phyloP scores from a whole-genome alignment of 2,888 invertebrate species.

The Synergus umbraculus region DNA sequence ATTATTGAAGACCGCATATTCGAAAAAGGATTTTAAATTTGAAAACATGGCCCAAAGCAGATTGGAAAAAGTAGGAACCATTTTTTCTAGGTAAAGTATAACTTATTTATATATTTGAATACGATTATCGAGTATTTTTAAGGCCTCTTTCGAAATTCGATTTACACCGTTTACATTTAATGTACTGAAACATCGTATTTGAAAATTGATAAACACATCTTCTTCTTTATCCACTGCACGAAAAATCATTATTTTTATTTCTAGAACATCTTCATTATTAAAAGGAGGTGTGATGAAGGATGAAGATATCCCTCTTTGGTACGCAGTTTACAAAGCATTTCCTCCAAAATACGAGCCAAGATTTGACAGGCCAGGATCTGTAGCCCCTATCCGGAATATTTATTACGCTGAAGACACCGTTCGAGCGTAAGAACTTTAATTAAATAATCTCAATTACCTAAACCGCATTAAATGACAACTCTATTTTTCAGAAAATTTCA shows the following conservation, averaged over 20 bases:
- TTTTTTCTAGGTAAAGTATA: constrained; percentile 68
- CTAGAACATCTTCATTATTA: constrained; percentile 88
- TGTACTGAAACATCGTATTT: not conserved
- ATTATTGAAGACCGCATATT: not conserved
- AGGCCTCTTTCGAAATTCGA: not conserved
- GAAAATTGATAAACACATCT: not conserved
- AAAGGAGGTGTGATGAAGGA: constrained; percentile 87
- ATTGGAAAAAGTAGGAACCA: constrained; percentile 72
- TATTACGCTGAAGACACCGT: constrained; percentile 91
- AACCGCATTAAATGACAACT: not conserved
- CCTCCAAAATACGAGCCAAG: constrained; percentile 92
- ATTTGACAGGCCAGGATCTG: constrained; percentile 84
- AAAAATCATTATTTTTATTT: constrained; percentile 59
- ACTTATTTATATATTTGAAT: not conserved
- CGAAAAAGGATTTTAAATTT: not conserved
- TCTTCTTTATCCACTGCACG: not conserved
- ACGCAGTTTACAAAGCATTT: constrained; percentile 92
- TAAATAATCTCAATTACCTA: not conserved
- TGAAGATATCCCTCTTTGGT: constrained; percentile 95
- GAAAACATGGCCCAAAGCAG: constrained; percentile 72
- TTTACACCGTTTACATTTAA: not conserved
- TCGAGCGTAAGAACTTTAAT: constrained; percentile 85
- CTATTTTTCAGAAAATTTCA: constrained; percentile 7
- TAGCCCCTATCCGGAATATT: constrained; percentile 83
- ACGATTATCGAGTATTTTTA: not conserved